Evolutionary conservation across 2,888 invertebrate species (phyloP).

Genomic region (Apantesis nais): DNA sequence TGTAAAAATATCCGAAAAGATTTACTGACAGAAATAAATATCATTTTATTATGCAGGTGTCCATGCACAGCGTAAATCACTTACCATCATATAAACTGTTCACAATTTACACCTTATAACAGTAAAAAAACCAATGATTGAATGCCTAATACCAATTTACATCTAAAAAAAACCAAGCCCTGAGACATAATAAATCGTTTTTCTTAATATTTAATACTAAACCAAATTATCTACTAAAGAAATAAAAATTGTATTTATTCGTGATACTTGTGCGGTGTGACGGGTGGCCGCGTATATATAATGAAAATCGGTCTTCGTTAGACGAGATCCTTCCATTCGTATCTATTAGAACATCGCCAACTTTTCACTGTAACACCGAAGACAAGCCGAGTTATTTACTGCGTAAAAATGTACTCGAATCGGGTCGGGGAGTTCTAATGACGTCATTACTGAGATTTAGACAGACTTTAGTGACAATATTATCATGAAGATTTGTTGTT

Average conservation of each 20-base stretch:
- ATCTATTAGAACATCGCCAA: conserved; percentile 33
- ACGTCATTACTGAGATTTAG: neutral
- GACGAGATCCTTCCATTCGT: conserved; percentile 31
- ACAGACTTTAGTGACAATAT: neutral
- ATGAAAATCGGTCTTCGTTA: conserved; percentile 43
- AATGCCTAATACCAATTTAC: no score
- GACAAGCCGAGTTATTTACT: neutral
- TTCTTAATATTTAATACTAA: neutral
- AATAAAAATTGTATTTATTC: neutral
- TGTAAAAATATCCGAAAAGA: no score
- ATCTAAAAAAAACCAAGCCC: no score
- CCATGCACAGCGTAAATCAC: no score
- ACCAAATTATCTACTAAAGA: neutral
- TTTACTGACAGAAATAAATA: no score
- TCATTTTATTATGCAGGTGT: no score
- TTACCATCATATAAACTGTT: no score
- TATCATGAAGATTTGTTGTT: neutral
- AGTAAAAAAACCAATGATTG: no score
- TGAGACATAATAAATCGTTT: no score
- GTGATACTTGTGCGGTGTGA: conserved; percentile 29
- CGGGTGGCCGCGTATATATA: conserved; percentile 9
- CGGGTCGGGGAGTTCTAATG: conserved; percentile 15
- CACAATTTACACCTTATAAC: no score
- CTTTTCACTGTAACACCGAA: conserved; percentile 14
- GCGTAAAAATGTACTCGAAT: conserved; percentile 1